Percentiles rank a stretch among this genome's conserved stretches.
Conservation (phyloP, 2,888 invertebrate species). For the Hanleya hanleyi region DNA sequence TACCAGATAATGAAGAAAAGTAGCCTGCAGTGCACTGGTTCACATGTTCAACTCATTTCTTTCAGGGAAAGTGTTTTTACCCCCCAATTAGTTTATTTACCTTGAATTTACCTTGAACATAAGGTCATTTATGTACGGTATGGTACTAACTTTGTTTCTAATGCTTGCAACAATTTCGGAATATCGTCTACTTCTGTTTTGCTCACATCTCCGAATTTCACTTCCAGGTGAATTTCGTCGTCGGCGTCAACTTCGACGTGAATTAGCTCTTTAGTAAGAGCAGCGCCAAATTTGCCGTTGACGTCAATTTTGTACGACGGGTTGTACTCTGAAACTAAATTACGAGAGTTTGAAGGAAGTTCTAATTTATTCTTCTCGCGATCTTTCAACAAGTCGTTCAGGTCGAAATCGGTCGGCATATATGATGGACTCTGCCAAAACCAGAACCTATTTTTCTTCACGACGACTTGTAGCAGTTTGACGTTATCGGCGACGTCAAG, state of each 20-base stretch:
- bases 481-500: constrained; percentile 46
- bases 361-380: constrained; percentile 10
- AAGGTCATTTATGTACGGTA: too few species aligned
- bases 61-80: too few species aligned
- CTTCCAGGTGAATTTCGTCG: constrained; percentile 39
- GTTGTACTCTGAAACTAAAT: constrained; percentile 33
- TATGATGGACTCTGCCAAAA: constrained; percentile 33
- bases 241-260: constrained; percentile 43
- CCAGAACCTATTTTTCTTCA: constrained; percentile 35
- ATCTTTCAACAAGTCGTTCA: constrained; percentile 23
- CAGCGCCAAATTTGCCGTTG: constrained; percentile 52
- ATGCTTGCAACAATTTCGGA: background rate
- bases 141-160: background rate
- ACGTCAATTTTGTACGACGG: constrained; percentile 42
- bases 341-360: background rate
- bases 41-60: too few species aligned
- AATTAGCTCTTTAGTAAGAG: constrained; percentile 42
- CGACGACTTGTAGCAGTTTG: constrained; percentile 41
- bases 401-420: constrained; percentile 31
- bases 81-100: too few species aligned
- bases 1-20: too few species aligned
- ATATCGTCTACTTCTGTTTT: constrained; percentile 31
- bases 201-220: constrained; percentile 39
- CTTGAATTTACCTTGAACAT: too few species aligned
- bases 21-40: too few species aligned